These are phyloP conservation scores for Cerceris ruficornis DNA, from an alignment of 2,888 invertebrate species.

Conservation along the genomic window DNA sequence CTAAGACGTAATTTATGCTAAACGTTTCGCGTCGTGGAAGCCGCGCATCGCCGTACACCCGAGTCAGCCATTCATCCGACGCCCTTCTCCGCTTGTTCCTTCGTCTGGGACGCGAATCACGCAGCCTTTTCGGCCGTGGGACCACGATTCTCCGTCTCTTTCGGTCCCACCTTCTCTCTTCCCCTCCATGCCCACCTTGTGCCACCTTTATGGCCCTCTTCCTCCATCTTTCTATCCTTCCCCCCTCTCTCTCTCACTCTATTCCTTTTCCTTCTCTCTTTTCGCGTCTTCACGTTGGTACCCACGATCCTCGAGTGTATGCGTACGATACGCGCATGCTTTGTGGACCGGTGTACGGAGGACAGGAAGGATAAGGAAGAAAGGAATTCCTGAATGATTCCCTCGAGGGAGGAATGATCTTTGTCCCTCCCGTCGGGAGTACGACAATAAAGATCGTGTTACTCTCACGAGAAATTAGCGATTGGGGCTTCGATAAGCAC, in stretches of 20 bases:
- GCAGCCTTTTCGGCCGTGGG: slow-evolving; percentile 76
- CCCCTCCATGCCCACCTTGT: slow-evolving; percentile 36
- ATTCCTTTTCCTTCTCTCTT: slow-evolving; percentile 7
- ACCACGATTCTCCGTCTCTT: slow-evolving; percentile 64
- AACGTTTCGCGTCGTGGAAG: slow-evolving; percentile 69
- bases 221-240: slow-evolving; percentile 3
- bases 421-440: not conserved
- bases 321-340: slow-evolving; percentile 38
- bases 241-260: slow-evolving; percentile 15
- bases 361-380: slow-evolving; percentile 50
- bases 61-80: slow-evolving; percentile 61
- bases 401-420: slow-evolving; percentile 19
- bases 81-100: slow-evolving; percentile 58
- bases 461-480: slow-evolving; percentile 7
- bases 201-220: slow-evolving; percentile 36
- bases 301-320: slow-evolving; percentile 52
- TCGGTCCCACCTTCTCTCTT: slow-evolving; percentile 61
- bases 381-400: slow-evolving; percentile 48
- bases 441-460: slow-evolving; percentile 22
- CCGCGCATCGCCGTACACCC: slow-evolving; percentile 62
- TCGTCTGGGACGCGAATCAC: slow-evolving; percentile 76
- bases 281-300: slow-evolving; percentile 37
- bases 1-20: slow-evolving; percentile 70
- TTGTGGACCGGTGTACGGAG: slow-evolving; percentile 42
- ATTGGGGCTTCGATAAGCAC: not conserved